Base-by-base conservation (phyloP, 2,888 invertebrate species). In the Phasia obesa region DNA sequence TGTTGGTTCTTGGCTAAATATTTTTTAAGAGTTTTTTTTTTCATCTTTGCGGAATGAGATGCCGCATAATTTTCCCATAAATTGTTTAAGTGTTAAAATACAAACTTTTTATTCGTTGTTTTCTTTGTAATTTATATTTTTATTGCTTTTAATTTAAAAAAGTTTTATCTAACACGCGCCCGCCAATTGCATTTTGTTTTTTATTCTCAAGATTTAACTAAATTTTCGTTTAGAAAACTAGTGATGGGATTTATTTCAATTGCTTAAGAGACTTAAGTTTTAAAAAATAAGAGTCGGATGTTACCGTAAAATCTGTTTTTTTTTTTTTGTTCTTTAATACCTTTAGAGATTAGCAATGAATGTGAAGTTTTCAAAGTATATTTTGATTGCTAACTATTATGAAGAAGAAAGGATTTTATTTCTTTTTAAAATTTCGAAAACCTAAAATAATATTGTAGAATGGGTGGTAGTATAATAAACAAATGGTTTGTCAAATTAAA, bases 1-100 rank as follows among this genome's bases (percentile, higher is more conserved):
- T 5, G 35, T 5, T 11, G 35, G 2, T 11, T 35, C 11, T 0
- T 9, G 9, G 11, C 11, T 35, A 35, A 35, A 35, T 35, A 11
- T 1, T 1, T 35, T 35, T 35, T 35, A 1, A 31, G 9, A 31
- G 13, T 38, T 42, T 13, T 42, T 13, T 13, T 15, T 13, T 3
- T 13, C 13, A 38, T 31, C 31, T 31, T 13, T 49, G 17, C 21
- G 44, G 9, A 17, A 51, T 5, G 51, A 59, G 31, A 65, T 69
- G 51, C 67, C 47, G 71, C 71, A 76, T 80, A 79, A 83, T 67
- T 71, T 79, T 55, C 51, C 21, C 79, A 76, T 83, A 71, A 83
- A 76, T 83, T 80, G 31, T 65, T 75, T 55, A 42, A 62, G 47
- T 69, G 42, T 64, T 69, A 27, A 55, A 65, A 49, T 11, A 60